Conservation (phyloP, 2,113 vertebrate genomes). For the Albula goreensis region DNA sequence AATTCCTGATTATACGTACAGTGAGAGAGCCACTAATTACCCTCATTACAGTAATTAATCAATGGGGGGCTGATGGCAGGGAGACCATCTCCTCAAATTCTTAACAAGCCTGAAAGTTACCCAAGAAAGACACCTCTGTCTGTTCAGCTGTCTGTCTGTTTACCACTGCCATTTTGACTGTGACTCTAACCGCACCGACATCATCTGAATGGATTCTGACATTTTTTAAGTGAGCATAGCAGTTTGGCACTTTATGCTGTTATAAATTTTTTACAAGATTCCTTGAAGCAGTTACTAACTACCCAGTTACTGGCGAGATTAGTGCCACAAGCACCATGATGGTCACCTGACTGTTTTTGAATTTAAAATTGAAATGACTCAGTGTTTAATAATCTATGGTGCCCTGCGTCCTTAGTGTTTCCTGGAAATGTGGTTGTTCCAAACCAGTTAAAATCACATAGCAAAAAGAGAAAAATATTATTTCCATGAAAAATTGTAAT, state of each 20-base stretch:
- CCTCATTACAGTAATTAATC: slow-evolving; percentile 25
- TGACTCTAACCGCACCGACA: background rate
- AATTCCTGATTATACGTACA: slow-evolving; percentile 23
- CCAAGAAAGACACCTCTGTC: background rate
- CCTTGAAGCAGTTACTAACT: background rate
- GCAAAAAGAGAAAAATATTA: no score
- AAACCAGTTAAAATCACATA: no score
- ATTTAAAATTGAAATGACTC: no score
- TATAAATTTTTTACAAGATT: background rate
- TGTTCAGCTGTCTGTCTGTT: background rate
- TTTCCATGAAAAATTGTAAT: no score
- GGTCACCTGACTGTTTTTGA: no score
- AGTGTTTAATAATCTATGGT: no score
- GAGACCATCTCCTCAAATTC: slow-evolving; percentile 2
- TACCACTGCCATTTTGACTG: background rate
- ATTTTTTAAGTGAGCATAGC: background rate
- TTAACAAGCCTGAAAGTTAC: background rate
- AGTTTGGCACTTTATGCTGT: background rate
- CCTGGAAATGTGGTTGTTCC: no score
- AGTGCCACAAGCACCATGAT: no score
- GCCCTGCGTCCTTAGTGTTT: no score
- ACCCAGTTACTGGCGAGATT: background rate
- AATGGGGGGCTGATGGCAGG: slow-evolving; percentile 10
- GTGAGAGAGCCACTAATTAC: slow-evolving; percentile 22
- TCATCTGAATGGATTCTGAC: background rate